Evolutionary conservation across 2,113 vertebrate genomes (phyloP).

Genomic region (Phylloscopus trochiloides): DNA sequence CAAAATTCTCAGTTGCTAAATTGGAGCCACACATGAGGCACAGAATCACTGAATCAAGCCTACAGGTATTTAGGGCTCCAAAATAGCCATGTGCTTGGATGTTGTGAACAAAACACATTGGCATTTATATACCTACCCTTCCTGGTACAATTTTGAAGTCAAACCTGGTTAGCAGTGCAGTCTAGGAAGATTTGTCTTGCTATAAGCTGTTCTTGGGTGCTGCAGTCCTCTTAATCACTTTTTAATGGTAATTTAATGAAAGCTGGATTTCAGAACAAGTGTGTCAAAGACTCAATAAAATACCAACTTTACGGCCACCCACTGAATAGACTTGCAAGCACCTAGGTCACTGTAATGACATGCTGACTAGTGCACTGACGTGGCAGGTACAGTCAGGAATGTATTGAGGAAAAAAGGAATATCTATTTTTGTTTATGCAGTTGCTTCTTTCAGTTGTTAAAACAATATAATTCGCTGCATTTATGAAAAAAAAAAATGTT

Average conservation of each 20-base stretch:
- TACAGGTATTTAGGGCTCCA: neutral
- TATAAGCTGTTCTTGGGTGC: neutral
- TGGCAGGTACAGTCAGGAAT: neutral
- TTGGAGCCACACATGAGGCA: neutral
- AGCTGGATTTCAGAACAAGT: neutral
- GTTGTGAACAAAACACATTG: neutral
- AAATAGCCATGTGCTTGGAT: neutral
- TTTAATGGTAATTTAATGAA: neutral
- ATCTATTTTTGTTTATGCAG: neutral
- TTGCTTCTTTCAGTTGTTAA: neutral
- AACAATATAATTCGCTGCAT: neutral
- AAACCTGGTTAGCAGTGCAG: neutral
- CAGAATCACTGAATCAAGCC: neutral
- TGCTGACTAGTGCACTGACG: neutral
- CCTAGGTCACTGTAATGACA: neutral
- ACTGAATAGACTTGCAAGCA: neutral
- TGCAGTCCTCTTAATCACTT: neutral
- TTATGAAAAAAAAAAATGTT: neutral
- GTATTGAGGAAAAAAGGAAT: neutral
- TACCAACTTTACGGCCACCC: neutral
- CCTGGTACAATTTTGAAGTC: neutral
- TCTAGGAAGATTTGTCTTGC: neutral
- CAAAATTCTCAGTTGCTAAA: neutral
- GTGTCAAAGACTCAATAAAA: neutral
- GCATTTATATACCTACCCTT: neutral